Evolutionary conservation across 2,113 vertebrate species (phyloP), one percentile per base, ranked within the genome.

Genomic region (Stigmatopora nigra): DNA sequence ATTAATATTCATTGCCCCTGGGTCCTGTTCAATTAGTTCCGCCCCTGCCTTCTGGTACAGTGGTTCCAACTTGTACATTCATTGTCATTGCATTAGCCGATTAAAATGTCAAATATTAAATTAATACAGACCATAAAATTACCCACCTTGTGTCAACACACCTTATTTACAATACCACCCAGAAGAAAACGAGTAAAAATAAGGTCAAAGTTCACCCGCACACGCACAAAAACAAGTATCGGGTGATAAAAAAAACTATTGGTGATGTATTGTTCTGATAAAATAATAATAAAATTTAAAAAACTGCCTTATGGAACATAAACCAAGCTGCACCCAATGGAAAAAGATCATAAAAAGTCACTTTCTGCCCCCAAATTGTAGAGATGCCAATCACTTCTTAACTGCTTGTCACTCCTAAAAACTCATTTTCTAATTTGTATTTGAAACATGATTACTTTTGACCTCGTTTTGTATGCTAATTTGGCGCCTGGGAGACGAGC

Each of bases 401-500:
- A 25, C 47, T 61, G 65, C 51, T 46, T 53, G 20, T 73, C 66
- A 57, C 41, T 77, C 70, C 11, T 1, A 47, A 65, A 52, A 46
- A 38, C 14, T 7, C 64, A 62, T 75, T 64, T 12, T 17, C 1
- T 7, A 13, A 61, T 19, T 3, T 2, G 49, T 61, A 67, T 68
- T 62, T 71, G 65, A 19, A 38, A 19, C 63, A 63, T 80, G 68
- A 83, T 79, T 83, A 68, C 55, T 20, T 76, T 58, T 79, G 78
- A 80, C 77, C 72, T 78, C 15, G 22, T 82, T 82, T 66, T 69
- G 12, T 49, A 67, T 76, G 63, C 58, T 68, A 80, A 82, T 78
- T 59, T 60, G 56, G 45, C 51, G 35, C 13, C 22, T 17, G 7
- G 57, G 48, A 70, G n/a, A 2, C 13, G 13, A 70, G 44, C 64